A percentile compares a stretch with the other conserved stretches of the same genome.
phyloP scores from a whole-genome alignment of 2,797 vertebrate genomes.

The Octomys mimax region DNA sequence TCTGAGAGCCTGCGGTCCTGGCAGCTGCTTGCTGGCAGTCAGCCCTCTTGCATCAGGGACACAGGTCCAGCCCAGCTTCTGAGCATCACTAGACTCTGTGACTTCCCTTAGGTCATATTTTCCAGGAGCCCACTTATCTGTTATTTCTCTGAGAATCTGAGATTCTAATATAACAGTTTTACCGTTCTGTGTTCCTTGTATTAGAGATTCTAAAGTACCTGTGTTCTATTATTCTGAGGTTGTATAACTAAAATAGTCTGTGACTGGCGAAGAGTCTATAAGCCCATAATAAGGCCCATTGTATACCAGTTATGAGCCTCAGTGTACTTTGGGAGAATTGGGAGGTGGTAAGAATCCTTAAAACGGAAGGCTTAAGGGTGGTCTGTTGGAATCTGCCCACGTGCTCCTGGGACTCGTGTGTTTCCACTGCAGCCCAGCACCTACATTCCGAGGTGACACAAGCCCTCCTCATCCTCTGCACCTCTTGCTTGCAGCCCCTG shows the following conservation, averaged over 20 bases:
- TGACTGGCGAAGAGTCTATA: not conserved
- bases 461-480: not conserved
- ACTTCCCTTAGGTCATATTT: not conserved
- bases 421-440: not conserved
- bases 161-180: not conserved
- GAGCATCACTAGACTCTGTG: not conserved
- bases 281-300: not conserved
- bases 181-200: conserved; percentile 36
- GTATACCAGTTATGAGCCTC: not conserved
- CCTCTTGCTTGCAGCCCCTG: not conserved
- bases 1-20: not conserved
- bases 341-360: not conserved
- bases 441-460: not conserved
- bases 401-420: not conserved
- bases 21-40: not conserved
- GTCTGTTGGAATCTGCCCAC: not conserved
- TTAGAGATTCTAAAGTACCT: not conserved
- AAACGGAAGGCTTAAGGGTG: not conserved
- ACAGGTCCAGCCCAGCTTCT: not conserved
- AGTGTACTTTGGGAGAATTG: not conserved
- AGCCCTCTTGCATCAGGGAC: not conserved
- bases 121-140: not conserved
- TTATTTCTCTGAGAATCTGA: not conserved
- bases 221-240: conserved; percentile 5
- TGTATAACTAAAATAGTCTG: not conserved